A percentile compares a stretch with the other conserved stretches of the same genome.
Evolutionary conservation across 2,888 invertebrate species (phyloP).

Genomic region (Acanthoscelides obtectus): DNA sequence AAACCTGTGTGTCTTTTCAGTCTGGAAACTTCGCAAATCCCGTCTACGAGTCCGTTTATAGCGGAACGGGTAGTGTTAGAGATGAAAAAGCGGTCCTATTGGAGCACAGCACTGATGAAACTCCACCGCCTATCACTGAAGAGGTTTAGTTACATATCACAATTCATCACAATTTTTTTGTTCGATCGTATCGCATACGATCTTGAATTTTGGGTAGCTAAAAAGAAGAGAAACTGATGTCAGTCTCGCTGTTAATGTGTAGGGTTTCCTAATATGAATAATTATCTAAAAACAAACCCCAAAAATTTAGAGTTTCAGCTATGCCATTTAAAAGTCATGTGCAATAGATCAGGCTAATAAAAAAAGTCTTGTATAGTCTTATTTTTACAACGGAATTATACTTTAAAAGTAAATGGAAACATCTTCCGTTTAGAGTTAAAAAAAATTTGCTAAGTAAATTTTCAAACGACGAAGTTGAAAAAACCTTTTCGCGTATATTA

Average conservation of each 20-base stretch:
- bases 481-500: too few relatives aligned
- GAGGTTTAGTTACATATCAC: slow-evolving; percentile 38
- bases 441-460: too few relatives aligned
- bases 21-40: slow-evolving; percentile 81
- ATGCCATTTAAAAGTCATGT: too few relatives aligned
- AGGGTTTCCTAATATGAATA: too few relatives aligned
- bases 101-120: slow-evolving; percentile 52
- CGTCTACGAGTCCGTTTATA: slow-evolving; percentile 80
- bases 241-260: not conserved
- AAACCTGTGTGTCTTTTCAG: slow-evolving; percentile 29
- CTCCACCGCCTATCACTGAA: slow-evolving; percentile 41
- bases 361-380: too few relatives aligned
- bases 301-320: too few relatives aligned
- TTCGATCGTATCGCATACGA: slow-evolving; percentile 3
- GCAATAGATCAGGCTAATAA: too few relatives aligned
- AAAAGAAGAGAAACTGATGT: not conserved
- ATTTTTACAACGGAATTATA: too few relatives aligned
- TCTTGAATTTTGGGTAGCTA: not conserved
- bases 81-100: slow-evolving; percentile 55
- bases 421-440: too few relatives aligned
- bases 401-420: too few relatives aligned
- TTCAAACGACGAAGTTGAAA: too few relatives aligned
- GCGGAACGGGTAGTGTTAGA: slow-evolving; percentile 43
- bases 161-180: slow-evolving; percentile 5
- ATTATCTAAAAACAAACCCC: too few relatives aligned